Evolutionary conservation across 2,888 invertebrate genomes (phyloP), one percentile per base, ranked within the genome.

Genomic region (Ganaspis brasiliensis): DNA sequence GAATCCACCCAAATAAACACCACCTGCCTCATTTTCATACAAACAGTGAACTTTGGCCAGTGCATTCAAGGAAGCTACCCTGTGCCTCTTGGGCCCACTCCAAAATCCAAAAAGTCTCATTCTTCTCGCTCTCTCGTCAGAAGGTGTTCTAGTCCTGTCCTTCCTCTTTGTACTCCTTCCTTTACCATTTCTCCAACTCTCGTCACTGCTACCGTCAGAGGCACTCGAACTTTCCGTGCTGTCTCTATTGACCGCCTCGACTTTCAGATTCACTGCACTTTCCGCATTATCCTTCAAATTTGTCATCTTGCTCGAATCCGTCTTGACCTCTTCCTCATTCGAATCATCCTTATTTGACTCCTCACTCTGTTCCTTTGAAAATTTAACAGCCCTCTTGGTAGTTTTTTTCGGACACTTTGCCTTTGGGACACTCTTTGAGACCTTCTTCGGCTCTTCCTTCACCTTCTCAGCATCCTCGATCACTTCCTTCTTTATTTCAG

Each of bases 21-120:
- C 95, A 71, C 96, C 93, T 72, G 96, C 95, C 92, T 97, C 97
- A 89, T 97, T 97, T 91, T 97, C 97, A 88, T 97, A 97, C 26
- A 98, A 93, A 88, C 97, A 97, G 90, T 97, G 97, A 1, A 98
- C 97, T 92, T 97, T 97, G 31, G 97, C 97, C 84, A 96, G 91
- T 0, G 98, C 98, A 89, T 98, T 98, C 37, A 98, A 91, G 1
- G 97, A 97, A 49, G 98, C 98, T 92, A 97, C 97, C 82, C 98
- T 94, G 89, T 96, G 96, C 59, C 96, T 93, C 91, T 97, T 97
- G 26, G 96, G 96, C 0, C 96, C 96, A 81, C 93, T 93, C 95
- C 95, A 95, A 92, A 95, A 95, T 0, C 95, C 94, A 78, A 94
- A 93, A 49, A 95, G 91, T 87, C 94, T 94, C 83, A 94, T 92